A percentile compares a stretch with the other conserved stretches of the same genome.
Conservation (phyloP, 2,888 invertebrate genomes). For the Conomelus anceps region DNA sequence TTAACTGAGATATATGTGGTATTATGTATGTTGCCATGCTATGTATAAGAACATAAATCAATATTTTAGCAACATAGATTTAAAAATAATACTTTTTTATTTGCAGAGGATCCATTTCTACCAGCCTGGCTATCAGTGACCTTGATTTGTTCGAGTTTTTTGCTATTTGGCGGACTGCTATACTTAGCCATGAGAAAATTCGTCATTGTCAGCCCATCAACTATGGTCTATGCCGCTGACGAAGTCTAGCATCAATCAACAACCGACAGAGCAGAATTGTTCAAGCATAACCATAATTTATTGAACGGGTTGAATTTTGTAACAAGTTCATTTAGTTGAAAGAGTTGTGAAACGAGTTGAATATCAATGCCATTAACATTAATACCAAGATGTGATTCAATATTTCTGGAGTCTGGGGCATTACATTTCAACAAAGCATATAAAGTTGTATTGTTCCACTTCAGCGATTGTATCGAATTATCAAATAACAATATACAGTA, state of each 20-base stretch:
- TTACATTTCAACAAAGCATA: no score
- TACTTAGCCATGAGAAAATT: conserved; percentile 62
- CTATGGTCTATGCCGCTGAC: conserved; percentile 20
- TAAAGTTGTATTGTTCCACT: no score
- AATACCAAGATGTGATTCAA: no score
- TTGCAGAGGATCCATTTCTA: conserved; percentile 57
- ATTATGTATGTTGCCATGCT: no score
- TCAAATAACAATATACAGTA: no score
- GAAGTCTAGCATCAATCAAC: conserved; percentile 16
- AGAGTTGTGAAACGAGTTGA: no score
- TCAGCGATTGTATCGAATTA: no score
- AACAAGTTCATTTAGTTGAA: background rate
- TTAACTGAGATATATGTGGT: no score
- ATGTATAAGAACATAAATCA: no score
- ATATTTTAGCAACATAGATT: background rate
- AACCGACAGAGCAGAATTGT: background rate
- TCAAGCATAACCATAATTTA: no score
- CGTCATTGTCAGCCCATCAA: conserved; percentile 47
- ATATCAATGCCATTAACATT: no score
- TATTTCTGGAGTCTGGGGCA: no score
- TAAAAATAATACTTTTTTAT: conserved; percentile 8
- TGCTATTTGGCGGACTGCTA: conserved; percentile 60
- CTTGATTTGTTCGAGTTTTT: conserved; percentile 60
- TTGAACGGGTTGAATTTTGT: background rate
- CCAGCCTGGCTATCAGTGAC: conserved; percentile 73